Evolutionary conservation across 2,797 vertebrate genomes (phyloP).

Genomic region (Xerus rutilus): DNA sequence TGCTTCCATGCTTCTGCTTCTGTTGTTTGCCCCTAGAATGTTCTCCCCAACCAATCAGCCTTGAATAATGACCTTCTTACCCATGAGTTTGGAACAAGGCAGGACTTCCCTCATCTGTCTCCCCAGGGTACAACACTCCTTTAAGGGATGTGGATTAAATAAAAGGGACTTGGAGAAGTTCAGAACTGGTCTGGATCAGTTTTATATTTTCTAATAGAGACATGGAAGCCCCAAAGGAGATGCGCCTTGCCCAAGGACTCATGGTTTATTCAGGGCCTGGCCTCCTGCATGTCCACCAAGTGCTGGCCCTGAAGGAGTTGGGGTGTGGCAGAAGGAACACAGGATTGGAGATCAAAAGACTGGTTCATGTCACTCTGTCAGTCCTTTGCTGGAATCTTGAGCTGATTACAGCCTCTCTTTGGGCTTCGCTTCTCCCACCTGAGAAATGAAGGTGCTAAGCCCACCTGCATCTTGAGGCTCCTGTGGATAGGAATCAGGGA

Average conservation of each 20-base stretch:
- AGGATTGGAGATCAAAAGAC: not conserved
- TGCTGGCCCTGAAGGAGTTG: not conserved
- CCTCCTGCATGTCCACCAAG: not conserved
- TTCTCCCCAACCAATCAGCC: not conserved
- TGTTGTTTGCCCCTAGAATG: not conserved
- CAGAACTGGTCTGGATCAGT: not conserved
- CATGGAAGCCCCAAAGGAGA: not conserved
- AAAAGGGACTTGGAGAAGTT: not conserved
- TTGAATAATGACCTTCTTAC: not conserved
- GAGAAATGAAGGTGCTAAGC: not conserved
- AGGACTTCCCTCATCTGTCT: not conserved
- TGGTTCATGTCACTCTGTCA: not conserved
- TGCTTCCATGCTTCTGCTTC: not conserved
- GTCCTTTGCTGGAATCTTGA: not conserved
- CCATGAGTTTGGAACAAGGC: not conserved
- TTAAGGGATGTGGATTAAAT: not conserved
- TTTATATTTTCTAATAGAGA: not conserved
- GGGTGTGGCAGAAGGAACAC: not conserved
- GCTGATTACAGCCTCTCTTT: not conserved
- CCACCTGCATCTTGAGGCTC: not conserved
- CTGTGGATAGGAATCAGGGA: not conserved
- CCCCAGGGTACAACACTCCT: not conserved
- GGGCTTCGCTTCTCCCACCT: not conserved
- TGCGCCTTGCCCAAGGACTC: not conserved
- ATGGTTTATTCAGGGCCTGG: not conserved